Percentiles rank a stretch among this genome's conserved stretches.
Conservation (phyloP, 2,888 invertebrate genomes). For the Onchidella celtica region DNA sequence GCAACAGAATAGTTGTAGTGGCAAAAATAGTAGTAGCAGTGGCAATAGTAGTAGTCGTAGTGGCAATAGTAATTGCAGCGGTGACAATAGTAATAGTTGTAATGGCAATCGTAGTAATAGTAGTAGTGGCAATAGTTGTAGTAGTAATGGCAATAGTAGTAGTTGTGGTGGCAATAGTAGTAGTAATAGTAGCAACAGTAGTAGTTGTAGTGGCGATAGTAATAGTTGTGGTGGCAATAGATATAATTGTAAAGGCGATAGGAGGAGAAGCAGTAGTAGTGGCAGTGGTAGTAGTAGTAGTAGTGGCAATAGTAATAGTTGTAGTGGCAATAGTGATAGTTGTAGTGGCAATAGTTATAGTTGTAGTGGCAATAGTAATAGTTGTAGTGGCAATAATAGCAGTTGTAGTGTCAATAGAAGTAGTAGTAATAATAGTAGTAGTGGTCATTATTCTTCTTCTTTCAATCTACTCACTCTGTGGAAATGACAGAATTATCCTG, state of each 20-base stretch:
- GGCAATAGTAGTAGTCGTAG: slow-evolving; percentile 10
- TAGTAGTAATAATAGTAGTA: not conserved
- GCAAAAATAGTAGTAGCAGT: slow-evolving; percentile 26
- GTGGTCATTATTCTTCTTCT: too few species aligned
- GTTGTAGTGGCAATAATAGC: too few species aligned
- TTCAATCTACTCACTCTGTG: too few species aligned
- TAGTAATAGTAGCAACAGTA: slow-evolving; percentile 39
- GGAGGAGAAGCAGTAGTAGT: not conserved
- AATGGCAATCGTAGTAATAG: too few species aligned
- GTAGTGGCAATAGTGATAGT: too few species aligned
- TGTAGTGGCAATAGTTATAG: too few species aligned
- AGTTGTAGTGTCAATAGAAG: too few species aligned
- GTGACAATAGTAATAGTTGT: slow-evolving; percentile 2
- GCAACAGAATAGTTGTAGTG: slow-evolving; percentile 2
- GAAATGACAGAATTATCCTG: too few species aligned
- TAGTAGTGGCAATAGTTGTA: too few species aligned
- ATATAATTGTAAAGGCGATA: slow-evolving; percentile 7
- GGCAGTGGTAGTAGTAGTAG: not conserved
- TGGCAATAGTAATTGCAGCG: slow-evolving; percentile 2
- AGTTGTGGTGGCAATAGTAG: slow-evolving; percentile 40
- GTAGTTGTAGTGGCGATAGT: slow-evolving; percentile 26
- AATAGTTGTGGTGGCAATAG: slow-evolving; percentile 31
- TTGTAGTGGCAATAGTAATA: too few species aligned
- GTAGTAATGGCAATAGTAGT: slow-evolving; percentile 35
- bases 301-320: not conserved